phyloP scores from a whole-genome alignment of 2,888 invertebrate genomes.

The Drosophila peninsularis region DNA sequence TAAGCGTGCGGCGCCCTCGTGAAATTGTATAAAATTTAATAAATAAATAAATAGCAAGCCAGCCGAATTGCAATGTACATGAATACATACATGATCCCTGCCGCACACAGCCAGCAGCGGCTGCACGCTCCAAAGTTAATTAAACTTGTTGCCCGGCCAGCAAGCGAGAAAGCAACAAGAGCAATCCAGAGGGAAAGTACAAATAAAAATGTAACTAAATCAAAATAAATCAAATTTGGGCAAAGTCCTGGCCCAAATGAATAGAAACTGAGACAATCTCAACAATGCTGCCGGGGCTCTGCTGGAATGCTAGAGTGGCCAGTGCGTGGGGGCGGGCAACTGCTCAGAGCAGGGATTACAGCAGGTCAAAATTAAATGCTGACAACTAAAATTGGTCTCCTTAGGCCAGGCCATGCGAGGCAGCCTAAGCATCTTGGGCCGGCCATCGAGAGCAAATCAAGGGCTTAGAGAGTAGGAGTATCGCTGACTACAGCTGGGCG shows the following conservation, averaged over 20 bases:
- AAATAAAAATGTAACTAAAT: constrained; percentile 36
- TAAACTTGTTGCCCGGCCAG: constrained; percentile 30
- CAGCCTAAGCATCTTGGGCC: neutral
- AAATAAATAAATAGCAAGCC: constrained; percentile 59
- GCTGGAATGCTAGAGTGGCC: constrained; percentile 16
- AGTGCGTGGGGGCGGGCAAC: neutral
- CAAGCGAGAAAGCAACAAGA: neutral
- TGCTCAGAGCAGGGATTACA: constrained; percentile 2
- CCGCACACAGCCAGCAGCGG: neutral
- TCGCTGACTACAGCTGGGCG: neutral
- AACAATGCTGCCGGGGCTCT: constrained; percentile 24
- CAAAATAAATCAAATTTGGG: constrained; percentile 48
- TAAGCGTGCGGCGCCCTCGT: constrained; percentile 20
- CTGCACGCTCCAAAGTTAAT: constrained; percentile 42
- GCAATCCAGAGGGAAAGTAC: too few relatives aligned
- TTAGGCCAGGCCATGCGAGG: constrained; percentile 14
- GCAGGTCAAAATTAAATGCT: constrained; percentile 27
- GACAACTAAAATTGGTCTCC: constrained; percentile 17
- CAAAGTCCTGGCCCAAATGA: neutral
- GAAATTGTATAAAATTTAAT: constrained; percentile 55
- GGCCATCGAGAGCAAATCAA: neutral
- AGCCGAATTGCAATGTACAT: constrained; percentile 32
- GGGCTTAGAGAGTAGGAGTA: too few relatives aligned
- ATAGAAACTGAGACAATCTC: constrained; percentile 29
- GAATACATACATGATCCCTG: constrained; percentile 9